Conservation (phyloP, 2,888 invertebrate genomes). For the Leptothorax acervorum region DNA sequence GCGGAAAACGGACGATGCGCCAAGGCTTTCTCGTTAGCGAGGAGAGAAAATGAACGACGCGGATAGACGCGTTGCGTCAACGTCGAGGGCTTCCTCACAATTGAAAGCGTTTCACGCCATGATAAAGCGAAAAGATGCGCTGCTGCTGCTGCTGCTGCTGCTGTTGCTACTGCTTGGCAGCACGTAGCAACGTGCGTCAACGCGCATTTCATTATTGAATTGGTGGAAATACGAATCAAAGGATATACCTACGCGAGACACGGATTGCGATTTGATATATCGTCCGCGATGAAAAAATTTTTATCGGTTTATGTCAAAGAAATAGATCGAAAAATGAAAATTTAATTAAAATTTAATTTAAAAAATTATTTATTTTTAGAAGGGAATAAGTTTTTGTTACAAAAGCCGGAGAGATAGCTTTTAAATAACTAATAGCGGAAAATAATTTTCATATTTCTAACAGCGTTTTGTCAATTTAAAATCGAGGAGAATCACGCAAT, state of each 20-base stretch:
- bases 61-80: constrained; percentile 38
- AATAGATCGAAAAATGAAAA: neutral
- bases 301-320: neutral
- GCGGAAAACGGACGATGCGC: constrained; percentile 34
- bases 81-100: constrained; percentile 39
- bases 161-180: neutral
- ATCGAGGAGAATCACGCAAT: neutral
- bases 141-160: neutral
- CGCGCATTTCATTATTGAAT: constrained; percentile 31
- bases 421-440: neutral
- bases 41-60: constrained; percentile 32
- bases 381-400: neutral
- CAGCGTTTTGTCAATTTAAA: neutral
- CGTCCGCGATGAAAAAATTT: neutral
- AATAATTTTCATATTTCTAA: neutral
- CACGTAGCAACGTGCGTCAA: constrained; percentile 7
- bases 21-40: constrained; percentile 29
- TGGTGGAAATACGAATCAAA: neutral
- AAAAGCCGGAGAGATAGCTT: neutral
- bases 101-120: constrained; percentile 34
- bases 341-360: constrained; percentile 1
- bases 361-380: neutral
- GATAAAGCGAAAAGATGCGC: constrained; percentile 38
- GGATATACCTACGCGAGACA: neutral
- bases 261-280: neutral